phyloP scores from a whole-genome alignment of 2,888 invertebrate species.

The Lepas anatifera region DNA sequence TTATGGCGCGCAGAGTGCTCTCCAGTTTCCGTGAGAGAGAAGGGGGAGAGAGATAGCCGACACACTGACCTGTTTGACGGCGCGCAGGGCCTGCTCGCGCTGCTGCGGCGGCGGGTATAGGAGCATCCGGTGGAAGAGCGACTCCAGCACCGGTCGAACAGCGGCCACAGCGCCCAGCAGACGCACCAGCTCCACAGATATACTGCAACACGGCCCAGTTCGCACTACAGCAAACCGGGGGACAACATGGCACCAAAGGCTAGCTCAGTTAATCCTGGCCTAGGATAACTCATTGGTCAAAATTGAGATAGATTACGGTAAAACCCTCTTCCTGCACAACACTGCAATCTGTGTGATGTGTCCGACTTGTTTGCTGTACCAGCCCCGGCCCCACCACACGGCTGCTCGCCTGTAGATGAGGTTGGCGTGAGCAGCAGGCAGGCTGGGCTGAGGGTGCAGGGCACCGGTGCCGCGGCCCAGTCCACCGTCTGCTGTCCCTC shows the following conservation, averaged over 20 bases:
- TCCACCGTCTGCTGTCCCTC: constrained; percentile 5
- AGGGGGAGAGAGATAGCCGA: too few relatives aligned
- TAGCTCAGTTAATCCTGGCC: too few relatives aligned
- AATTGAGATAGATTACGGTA: too few relatives aligned
- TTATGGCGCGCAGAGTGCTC: too few relatives aligned
- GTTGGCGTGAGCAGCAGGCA: constrained; percentile 57
- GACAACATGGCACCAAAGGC: too few relatives aligned
- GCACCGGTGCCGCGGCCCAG: constrained; percentile 2
- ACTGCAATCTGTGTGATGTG: too few relatives aligned
- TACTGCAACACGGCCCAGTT: constrained; percentile 42
- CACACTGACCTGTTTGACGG: constrained; percentile 21
- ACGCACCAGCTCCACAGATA: constrained; percentile 75
- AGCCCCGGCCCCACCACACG: too few relatives aligned
- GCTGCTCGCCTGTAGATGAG: constrained; percentile 70
- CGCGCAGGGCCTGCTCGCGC: constrained; percentile 20
- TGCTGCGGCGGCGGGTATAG: constrained; percentile 55
- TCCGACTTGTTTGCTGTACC: too few relatives aligned
- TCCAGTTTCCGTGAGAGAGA: too few relatives aligned
- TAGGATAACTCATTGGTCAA: too few relatives aligned
- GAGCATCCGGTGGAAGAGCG: constrained; percentile 83
- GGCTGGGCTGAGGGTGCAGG: neutral
- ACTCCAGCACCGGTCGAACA: constrained; percentile 81
- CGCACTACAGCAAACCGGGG: too few relatives aligned
- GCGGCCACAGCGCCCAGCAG: constrained; percentile 75
- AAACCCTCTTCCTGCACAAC: too few relatives aligned